Conservation (phyloP, 2,797 vertebrate genomes). For the Knipowitschia caucasica region DNA sequence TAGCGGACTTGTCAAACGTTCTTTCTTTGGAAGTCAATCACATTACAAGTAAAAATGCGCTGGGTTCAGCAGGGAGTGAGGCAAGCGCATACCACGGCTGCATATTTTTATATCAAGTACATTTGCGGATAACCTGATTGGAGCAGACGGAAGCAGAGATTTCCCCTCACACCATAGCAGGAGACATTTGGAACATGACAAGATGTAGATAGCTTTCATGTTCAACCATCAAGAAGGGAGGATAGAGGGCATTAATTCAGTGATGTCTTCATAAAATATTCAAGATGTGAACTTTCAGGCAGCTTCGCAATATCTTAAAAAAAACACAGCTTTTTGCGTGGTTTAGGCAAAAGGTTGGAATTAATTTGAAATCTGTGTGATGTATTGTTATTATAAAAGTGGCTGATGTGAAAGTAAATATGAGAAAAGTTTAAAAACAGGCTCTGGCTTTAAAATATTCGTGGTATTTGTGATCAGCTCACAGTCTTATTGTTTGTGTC, state of each 20-base stretch:
- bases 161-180: conserved; percentile 28
- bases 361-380: not conserved
- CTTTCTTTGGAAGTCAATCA: conserved; percentile 73
- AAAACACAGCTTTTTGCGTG: conserved; percentile 25
- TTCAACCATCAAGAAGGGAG: conserved; percentile 18
- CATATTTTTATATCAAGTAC: conserved; percentile 38
- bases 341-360: conserved; percentile 18
- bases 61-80: conserved; percentile 53
- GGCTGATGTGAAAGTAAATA: not conserved
- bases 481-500: too few species aligned
- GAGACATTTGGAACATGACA: conserved; percentile 26
- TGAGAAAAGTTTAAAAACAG: too few species aligned
- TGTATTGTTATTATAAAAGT: not conserved
- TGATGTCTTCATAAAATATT: conserved; percentile 48
- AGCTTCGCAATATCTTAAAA: conserved; percentile 33
- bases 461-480: too few species aligned
- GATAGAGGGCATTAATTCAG: conserved; percentile 12
- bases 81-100: conserved; percentile 26
- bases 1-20: conserved; percentile 65
- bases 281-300: conserved; percentile 28
- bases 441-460: too few species aligned
- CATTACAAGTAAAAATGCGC: conserved; percentile 61
- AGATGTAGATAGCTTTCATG: conserved; percentile 19
- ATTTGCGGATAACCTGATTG: conserved; percentile 47
- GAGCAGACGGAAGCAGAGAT: conserved; percentile 41